These are phyloP conservation scores for Brachionus rotundiformis DNA, from an alignment of 1,140 invertebrate genomes.

Conservation along the genomic window DNA sequence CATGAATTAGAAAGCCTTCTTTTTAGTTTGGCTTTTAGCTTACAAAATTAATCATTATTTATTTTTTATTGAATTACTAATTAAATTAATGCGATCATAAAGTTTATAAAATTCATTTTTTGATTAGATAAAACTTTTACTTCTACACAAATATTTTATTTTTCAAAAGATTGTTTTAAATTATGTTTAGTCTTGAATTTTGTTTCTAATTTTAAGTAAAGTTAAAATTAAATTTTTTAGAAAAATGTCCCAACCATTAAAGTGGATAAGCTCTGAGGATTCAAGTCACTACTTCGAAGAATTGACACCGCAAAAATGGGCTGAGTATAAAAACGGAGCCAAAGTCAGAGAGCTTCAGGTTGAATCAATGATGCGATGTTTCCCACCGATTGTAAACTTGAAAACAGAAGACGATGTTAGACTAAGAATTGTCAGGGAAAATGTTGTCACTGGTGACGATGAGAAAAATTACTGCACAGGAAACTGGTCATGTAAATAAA, in stretches of 20 bases:
- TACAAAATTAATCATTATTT: slow-evolving; percentile 18
- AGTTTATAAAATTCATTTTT: neutral
- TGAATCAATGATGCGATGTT: neutral
- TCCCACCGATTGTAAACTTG: neutral
- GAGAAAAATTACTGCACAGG: neutral
- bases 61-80: slow-evolving; percentile 12
- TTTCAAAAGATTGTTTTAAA: neutral
- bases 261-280: neutral
- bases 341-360: neutral
- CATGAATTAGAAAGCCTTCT: neutral
- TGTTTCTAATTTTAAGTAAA: neutral
- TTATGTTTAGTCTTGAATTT: neutral
- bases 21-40: neutral
- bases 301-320: neutral
- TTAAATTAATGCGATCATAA: slow-evolving; percentile 5
- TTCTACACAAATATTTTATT: neutral
- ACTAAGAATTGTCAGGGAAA: neutral
- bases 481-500: slow-evolving; percentile 1
- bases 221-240: neutral
- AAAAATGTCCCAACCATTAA: neutral
- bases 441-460: neutral
- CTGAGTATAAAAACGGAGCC: neutral
- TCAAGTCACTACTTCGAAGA: neutral
- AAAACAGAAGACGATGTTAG: neutral
- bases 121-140: neutral